Base-by-base conservation (phyloP, 2,113 vertebrate genomes). In the Pomatostomus ruficeps region DNA sequence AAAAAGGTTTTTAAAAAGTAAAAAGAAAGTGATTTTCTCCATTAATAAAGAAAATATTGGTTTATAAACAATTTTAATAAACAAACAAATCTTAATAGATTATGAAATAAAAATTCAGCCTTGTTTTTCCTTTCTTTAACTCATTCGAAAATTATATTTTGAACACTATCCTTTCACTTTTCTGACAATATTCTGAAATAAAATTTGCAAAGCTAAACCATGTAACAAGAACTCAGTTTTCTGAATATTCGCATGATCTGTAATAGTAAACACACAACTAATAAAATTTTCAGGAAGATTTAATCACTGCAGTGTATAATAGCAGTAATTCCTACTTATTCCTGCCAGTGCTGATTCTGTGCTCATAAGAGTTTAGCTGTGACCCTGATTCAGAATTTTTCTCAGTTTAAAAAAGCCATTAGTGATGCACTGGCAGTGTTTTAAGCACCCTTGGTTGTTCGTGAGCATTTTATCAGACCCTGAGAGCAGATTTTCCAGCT, bases 401-500 rank as follows among this genome's bases (percentile, higher is more conserved):
- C 72, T 45, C 24, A 11, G 1, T 83, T 90, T 92, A 49, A 76
- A 72, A 85, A 72, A 46, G 8, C 29, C 85, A 31, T 0, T 1
- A 89, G 46, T 25, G 42, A 66, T 67, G 26, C 42, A 45, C 31
- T 49, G 67, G 45, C 43, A 62, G 46, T 11, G 52, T 54, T 66
- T 51, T 78, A 75, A 75, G 49, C 45, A 68, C 43, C 36, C 62
- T 81, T 81, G 40, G n/a, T 59, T 85, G 26, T 51, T 90, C 11
- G 1, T 31, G 25, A 68, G 36, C 54, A 76, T 87, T 87, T 88
- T 88, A 51, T 71, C 85, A 90, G 68, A 62, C 45, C 24, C 67
- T 23, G n/a, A 63, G 70, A 73, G 35, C 63, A 86, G 18, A 23
- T 85, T 89, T 93, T 89, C 91, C 74, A 82, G 65, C 52, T 82